A percentile compares a stretch with the other conserved stretches of the same genome.
Conservation (phyloP, 2,113 vertebrate species). For the Tetraodon nigroviridis region DNA sequence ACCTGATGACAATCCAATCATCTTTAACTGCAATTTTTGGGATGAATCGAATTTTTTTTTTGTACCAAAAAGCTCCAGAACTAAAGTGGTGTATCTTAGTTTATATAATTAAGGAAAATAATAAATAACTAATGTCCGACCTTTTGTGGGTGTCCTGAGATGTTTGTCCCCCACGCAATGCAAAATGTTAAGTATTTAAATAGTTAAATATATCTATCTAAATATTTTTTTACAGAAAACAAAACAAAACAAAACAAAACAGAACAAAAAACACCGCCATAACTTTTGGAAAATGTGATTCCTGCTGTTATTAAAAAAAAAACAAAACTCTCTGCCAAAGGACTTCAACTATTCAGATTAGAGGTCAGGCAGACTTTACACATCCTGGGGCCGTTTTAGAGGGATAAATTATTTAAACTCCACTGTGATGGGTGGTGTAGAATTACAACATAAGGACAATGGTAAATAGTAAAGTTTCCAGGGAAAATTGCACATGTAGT, state of each 20-base stretch:
- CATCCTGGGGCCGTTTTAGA: conserved; percentile 55
- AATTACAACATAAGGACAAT: conserved; percentile 49
- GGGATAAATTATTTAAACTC: conserved; percentile 68
- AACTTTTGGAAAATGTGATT: no score
- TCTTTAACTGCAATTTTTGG: no score
- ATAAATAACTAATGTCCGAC: no score
- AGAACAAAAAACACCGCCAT: no score
- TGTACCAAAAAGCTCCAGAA: no score
- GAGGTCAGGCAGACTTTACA: conserved; percentile 53
- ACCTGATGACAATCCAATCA: no score
- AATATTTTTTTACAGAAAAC: no score
- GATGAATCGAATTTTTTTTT: no score
- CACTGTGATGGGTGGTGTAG: conserved; percentile 48
- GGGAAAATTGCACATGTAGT: conserved; percentile 62
- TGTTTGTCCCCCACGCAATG: not conserved
- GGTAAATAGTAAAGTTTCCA: conserved; percentile 53
- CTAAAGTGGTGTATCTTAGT: no score
- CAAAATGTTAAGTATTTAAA: not conserved
- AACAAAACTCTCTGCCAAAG: conserved; percentile 52
- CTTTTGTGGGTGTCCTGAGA: not conserved
- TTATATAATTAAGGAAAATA: no score
- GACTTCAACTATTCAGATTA: conserved; percentile 35
- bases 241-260: no score
- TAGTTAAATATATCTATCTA: not conserved
- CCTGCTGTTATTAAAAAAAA: conserved; percentile 49